Percentiles rank a stretch among this genome's conserved stretches.
These are phyloP conservation scores for Acipenser transmontanus DNA, from an alignment of 2,797 vertebrate species.

Conservation along the genomic window DNA sequence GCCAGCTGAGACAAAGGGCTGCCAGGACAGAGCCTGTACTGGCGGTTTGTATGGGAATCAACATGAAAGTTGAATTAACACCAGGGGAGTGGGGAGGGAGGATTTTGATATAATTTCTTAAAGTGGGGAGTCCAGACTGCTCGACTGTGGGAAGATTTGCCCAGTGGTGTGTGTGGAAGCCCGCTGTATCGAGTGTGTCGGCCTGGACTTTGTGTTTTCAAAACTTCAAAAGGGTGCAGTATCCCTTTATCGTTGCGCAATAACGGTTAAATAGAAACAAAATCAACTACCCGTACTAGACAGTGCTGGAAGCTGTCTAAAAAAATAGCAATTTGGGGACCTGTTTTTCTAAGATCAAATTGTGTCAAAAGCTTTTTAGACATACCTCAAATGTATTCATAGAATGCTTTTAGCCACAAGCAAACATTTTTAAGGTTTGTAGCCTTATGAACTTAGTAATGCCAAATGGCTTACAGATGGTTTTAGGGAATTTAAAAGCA, in stretches of 20 bases:
- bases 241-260: slow-evolving; percentile 37
- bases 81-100: slow-evolving; percentile 53
- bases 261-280: slow-evolving; percentile 23
- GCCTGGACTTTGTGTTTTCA: slow-evolving; percentile 35
- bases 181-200: slow-evolving; percentile 14
- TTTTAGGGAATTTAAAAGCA: too few species aligned
- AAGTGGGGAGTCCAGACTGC: slow-evolving; percentile 52
- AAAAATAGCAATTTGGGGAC: slow-evolving; percentile 20
- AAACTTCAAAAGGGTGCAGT: slow-evolving; percentile 32
- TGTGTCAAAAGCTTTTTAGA: too few species aligned
- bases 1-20: slow-evolving; percentile 44
- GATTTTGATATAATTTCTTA: slow-evolving; percentile 62
- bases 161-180: slow-evolving; percentile 27
- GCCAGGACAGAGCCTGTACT: slow-evolving; percentile 48
- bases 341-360: slow-evolving; percentile 13
- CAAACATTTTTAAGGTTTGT: too few species aligned
- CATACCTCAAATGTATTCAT: too few species aligned
- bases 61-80: slow-evolving; percentile 63
- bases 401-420: too few species aligned
- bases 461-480: too few species aligned
- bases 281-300: slow-evolving; percentile 17
- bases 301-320: slow-evolving; percentile 18
- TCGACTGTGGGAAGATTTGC: slow-evolving; percentile 57
- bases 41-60: slow-evolving; percentile 58
- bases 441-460: too few species aligned